These are phyloP conservation scores for Psophia crepitans DNA, from an alignment of 2,113 vertebrate species.

Conservation along the genomic window DNA sequence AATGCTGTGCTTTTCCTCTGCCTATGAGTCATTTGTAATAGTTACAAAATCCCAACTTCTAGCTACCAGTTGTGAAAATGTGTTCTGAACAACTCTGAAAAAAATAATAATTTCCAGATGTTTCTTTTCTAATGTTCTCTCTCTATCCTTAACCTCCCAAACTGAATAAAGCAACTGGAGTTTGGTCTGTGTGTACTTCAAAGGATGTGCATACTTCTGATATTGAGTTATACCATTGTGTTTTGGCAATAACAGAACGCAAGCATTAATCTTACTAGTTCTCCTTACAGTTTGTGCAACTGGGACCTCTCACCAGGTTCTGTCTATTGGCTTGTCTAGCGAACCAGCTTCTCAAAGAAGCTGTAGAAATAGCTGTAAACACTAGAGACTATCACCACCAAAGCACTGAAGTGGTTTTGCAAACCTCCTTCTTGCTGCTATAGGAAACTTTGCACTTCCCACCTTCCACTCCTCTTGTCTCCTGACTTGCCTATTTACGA, in stretches of 20 bases:
- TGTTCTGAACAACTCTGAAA: neutral
- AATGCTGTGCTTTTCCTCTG: neutral
- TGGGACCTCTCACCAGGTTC: neutral
- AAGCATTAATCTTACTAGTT: neutral
- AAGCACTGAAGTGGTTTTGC: neutral
- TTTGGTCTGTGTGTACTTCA: neutral
- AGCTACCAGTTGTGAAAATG: neutral
- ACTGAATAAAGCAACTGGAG: neutral
- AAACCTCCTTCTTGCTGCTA: neutral
- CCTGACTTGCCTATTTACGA: neutral
- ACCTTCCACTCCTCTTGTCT: neutral
- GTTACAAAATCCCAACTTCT: neutral
- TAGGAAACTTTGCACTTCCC: neutral
- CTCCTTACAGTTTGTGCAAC: rapidly evolving
- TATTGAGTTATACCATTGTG: neutral
- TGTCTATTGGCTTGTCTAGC: rapidly evolving
- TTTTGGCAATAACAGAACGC: neutral
- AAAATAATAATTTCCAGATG: neutral
- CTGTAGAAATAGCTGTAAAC: neutral
- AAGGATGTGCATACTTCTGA: rapidly evolving
- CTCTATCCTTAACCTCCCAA: neutral
- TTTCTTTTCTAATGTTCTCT: neutral
- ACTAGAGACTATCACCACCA: neutral
- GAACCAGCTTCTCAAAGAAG: neutral
- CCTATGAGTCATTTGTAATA: neutral